Base-by-base conservation (phyloP, 2,797 vertebrate genomes). In the Squalus acanthias region DNA sequence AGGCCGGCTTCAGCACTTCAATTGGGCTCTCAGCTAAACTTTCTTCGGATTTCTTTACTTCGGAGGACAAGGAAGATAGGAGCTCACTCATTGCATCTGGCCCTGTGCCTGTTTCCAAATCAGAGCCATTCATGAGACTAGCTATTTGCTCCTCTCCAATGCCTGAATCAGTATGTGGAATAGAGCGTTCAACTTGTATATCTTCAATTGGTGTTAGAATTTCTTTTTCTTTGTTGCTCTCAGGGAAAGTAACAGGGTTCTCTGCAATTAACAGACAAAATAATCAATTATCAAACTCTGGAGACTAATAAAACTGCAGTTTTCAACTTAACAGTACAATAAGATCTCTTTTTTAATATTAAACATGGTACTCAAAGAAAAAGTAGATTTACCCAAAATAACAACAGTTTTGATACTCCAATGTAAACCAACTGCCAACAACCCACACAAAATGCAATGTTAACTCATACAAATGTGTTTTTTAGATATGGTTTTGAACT, bases 101-200 rank as follows among this genome's bases (percentile, higher is more conserved):
- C 7, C 98, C 98, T 1, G 97, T 91, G 53, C 97, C 97, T 46
- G 98, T 97, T 96, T 99, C 98, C 96, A 98, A 96, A 96, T 98
- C 98, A 33, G 98, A 98, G 33, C 99, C 99, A 76, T 99, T 99
- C 60, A 99, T 97, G 97, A 99, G 97, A 96, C 70, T 98, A 76
- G 98, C 97, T 95, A 98, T 97, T 95, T 98, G 98, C 96, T 99
- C 99, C 67, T 99, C 98, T 96, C 98, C 98, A 76, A 99, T 98
- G 95, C 98, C 99, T 0, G 99, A 99, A 97, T 99, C 99, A 4
- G 98, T 98, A 97, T 98, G 98, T 96, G 98, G 98, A 97, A 99
- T 98, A 94, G 98, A 98, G 96, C 97, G 97, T 96, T 98, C 98
- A 85, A 98, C 96, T 76, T 98, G 98, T 96, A 98, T 97, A 95